These are phyloP conservation scores for Agapornis canus DNA, from an alignment of 2,797 vertebrate species.

Conservation along the genomic window DNA sequence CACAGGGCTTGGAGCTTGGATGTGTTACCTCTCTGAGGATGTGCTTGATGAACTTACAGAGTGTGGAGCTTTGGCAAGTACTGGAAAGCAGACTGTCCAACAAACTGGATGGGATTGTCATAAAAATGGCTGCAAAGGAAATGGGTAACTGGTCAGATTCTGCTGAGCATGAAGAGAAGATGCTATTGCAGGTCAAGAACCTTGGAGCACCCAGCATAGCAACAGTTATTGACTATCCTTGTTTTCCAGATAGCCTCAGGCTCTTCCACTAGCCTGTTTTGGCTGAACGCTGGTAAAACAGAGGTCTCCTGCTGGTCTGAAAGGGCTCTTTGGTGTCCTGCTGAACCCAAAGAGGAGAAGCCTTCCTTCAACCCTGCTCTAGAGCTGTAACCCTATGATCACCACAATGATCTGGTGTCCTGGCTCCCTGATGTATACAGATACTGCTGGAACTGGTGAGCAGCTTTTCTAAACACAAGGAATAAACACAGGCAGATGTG, in stretches of 20 bases:
- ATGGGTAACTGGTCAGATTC: not conserved
- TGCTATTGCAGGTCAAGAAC: not conserved
- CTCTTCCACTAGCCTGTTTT: not conserved
- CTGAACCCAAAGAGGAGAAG: not conserved
- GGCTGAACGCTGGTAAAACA: not conserved
- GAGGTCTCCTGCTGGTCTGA: not conserved
- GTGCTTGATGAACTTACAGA: conserved; percentile 82
- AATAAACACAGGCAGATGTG: not conserved
- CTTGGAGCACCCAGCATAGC: not conserved
- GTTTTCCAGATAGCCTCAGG: not conserved
- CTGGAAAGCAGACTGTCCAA: conserved; percentile 94
- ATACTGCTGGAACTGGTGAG: not conserved
- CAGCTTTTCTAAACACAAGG: not conserved
- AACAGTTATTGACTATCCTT: not conserved
- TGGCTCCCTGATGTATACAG: not conserved
- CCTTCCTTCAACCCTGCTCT: not conserved
- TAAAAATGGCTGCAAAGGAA: conserved; percentile 88
- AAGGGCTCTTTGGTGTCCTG: not conserved
- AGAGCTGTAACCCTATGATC: not conserved
- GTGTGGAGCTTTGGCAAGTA: conserved; percentile 93
- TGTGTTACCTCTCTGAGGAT: not conserved
- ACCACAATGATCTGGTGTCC: not conserved
- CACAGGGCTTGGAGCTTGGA: not conserved
- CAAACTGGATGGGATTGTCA: conserved; percentile 95
- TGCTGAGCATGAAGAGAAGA: not conserved